Evolutionary conservation across 2,888 invertebrate species (phyloP).

Genomic region (Charanyca ferruginea): DNA sequence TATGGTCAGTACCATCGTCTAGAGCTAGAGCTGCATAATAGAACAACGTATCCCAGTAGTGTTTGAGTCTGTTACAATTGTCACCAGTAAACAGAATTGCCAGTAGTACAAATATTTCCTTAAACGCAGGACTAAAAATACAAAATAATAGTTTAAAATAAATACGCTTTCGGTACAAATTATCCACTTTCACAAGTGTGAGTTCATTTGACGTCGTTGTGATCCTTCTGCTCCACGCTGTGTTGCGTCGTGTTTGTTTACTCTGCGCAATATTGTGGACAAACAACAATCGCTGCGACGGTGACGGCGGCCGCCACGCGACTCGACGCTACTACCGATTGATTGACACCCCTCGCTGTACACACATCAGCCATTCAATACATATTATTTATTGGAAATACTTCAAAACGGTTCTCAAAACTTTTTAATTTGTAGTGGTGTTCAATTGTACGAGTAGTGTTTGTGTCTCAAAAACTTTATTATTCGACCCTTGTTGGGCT

Average conservation of each 20-base stretch:
- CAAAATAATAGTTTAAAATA: too few species aligned
- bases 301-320: constrained; percentile 79
- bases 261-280: constrained; percentile 68
- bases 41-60: too few species aligned
- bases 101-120: too few species aligned
- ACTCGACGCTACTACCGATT: constrained; percentile 71
- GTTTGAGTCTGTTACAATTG: too few species aligned
- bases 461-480: constrained; percentile 20
- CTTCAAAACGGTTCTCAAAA: constrained; percentile 27
- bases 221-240: constrained; percentile 29
- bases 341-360: constrained; percentile 67
- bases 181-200: too few species aligned
- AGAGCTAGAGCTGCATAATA: too few species aligned
- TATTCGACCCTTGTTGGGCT: background rate
- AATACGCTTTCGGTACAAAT: too few species aligned
- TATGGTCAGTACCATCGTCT: too few species aligned
- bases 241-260: constrained; percentile 64
- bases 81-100: too few species aligned
- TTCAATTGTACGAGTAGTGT: background rate
- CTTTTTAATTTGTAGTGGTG: constrained; percentile 24
- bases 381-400: constrained; percentile 51
- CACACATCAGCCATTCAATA: constrained; percentile 33
- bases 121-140: too few species aligned
- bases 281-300: constrained; percentile 80
- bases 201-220: background rate